Evolutionary conservation across 2,888 invertebrate genomes (phyloP).

Genomic region (Osmoderma eremita): DNA sequence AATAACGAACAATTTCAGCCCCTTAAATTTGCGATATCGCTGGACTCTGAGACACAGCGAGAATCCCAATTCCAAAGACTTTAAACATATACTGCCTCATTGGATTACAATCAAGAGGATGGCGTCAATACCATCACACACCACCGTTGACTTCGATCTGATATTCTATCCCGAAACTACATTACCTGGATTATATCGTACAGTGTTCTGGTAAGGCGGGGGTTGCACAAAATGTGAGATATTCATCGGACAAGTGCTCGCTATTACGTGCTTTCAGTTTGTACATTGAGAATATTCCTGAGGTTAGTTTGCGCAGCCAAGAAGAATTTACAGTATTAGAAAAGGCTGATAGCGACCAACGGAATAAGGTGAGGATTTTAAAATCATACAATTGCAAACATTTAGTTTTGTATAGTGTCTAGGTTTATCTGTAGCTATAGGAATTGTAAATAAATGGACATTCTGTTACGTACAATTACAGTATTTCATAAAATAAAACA

Average conservation of each 20-base stretch:
- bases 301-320: constrained; percentile 53
- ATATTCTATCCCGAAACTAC: constrained; percentile 49
- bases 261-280: constrained; percentile 56
- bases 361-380: constrained; percentile 23
- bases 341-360: constrained; percentile 38
- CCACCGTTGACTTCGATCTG: constrained; percentile 55
- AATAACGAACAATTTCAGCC: constrained; percentile 42
- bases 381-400: too few species aligned
- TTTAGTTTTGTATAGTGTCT: too few species aligned
- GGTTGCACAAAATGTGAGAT: too few species aligned
- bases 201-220: constrained; percentile 56
- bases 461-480: too few species aligned
- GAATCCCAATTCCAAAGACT: constrained; percentile 49
- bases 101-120: constrained; percentile 53
- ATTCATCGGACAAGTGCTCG: too few species aligned
- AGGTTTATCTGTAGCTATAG: too few species aligned
- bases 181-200: constrained; percentile 53
- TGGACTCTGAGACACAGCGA: constrained; percentile 32
- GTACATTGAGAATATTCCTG: constrained; percentile 59
- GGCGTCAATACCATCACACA: constrained; percentile 54
- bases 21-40: constrained; percentile 48
- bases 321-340: constrained; percentile 46
- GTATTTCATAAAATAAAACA: too few species aligned
- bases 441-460: too few species aligned
- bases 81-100: constrained; percentile 50